Conservation (phyloP, 2,797 vertebrate species). For the Acipenser transmontanus region DNA sequence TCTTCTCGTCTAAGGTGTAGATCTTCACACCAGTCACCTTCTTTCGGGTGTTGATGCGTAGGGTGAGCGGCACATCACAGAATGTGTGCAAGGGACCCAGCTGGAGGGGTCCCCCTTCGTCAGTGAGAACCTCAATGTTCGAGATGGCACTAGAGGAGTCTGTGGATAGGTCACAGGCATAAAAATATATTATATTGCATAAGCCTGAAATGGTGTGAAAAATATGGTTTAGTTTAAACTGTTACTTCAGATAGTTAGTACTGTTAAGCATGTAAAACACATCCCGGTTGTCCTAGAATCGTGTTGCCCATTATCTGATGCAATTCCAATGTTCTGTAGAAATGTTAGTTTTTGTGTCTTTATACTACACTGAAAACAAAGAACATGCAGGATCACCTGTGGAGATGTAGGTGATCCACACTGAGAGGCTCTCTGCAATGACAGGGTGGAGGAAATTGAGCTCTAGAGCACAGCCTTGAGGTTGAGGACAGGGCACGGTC, state of each 20-base stretch:
- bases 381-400: conserved; percentile 37
- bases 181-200: neutral
- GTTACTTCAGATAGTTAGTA: too few species aligned
- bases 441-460: conserved; percentile 75
- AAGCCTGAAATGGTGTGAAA: neutral
- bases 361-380: neutral
- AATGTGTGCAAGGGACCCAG: conserved; percentile 77
- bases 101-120: conserved; percentile 64
- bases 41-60: conserved; percentile 63
- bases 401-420: conserved; percentile 90
- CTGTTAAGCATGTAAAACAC: too few species aligned
- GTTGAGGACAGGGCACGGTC: conserved; percentile 81
- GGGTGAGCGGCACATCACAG: conserved; percentile 83
- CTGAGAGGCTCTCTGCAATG: conserved; percentile 68
- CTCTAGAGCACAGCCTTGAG: conserved; percentile 80
- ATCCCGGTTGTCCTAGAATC: too few species aligned
- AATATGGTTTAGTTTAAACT: neutral
- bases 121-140: conserved; percentile 74
- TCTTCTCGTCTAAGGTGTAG: conserved; percentile 85
- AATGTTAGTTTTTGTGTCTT: too few species aligned
- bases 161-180: conserved; percentile 25
- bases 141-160: conserved; percentile 63
- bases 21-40: conserved; percentile 71
- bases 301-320: too few species aligned
- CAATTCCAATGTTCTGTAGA: too few species aligned